Base-by-base conservation (phyloP, 2,888 invertebrate genomes). In the Caenorhabditis panamensis region DNA sequence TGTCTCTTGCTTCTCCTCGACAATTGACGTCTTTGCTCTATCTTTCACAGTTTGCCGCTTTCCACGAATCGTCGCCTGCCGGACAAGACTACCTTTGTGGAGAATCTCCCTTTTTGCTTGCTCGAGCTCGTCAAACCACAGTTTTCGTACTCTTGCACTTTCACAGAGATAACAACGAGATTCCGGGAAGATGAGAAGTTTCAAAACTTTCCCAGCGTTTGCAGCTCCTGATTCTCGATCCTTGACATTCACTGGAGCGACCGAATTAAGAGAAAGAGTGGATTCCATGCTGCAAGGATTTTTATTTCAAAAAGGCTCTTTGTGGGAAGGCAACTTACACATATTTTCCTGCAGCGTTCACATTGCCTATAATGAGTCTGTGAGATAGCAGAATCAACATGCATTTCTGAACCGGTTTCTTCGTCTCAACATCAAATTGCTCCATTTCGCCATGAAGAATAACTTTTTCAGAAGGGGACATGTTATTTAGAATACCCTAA, bases 71-170 rank as follows among this genome's bases (percentile, higher is more conserved):
- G 90, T 90, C 2, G 89, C 89, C 58, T 90, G 90, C 79, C 90
- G 54, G 8, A 86, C 86, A 22, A 82, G 81, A 72, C 84, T 89
- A 79, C 80, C 88, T 81, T 84, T 88, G 36, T 84, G 82, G 31
- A 86, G 66, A 61, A 84, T 79, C 16, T 81, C 82, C 41, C 86
- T 72, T 51, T 87, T 87, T 24, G 87, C 84, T 56, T 84, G 79
- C 59, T 90, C 90, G 22, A 90, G 80, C 47, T 87, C 87, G 41
- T 90, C 90, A 51, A 90, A 82, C 90, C 90, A 90, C 11, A 87
- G 78, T 41, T 85, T 84, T 69, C 89, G 87, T 51, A 86, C 79
- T 6, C 90, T 64, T 1, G 87, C 87, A 22, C 82, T 86, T 59
- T 90, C 90, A 59, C 89, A 88, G 11, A 83, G 82, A 72, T 84